These are phyloP conservation scores for Indicator maculatus DNA, from an alignment of 2,113 vertebrate species.

Conservation along the genomic window DNA sequence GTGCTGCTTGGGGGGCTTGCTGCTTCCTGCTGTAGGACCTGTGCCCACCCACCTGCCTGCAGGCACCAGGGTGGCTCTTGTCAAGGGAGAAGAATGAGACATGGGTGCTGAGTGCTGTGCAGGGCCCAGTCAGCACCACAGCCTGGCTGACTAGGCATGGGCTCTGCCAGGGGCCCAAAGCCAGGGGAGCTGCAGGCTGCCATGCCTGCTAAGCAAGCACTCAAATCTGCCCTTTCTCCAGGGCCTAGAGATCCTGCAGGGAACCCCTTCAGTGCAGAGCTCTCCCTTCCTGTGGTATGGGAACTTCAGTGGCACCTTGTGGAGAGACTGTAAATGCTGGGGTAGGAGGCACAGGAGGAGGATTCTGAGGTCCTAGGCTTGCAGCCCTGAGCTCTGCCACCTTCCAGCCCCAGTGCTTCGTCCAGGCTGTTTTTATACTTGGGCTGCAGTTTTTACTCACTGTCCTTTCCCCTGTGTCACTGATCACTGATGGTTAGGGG, in stretches of 20 bases:
- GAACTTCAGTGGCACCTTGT: not conserved
- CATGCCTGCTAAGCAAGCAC: not conserved
- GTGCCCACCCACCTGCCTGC: not conserved
- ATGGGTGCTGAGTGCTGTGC: fast-evolving
- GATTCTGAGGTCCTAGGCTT: not conserved
- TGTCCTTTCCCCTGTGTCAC: conserved; percentile 38
- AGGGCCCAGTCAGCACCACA: not conserved
- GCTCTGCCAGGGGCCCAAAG: not conserved
- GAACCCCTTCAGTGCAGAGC: not conserved
- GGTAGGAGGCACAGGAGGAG: not conserved
- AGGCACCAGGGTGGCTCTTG: not conserved
- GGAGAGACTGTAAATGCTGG: not conserved
- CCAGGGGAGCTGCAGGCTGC: not conserved
- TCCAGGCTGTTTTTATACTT: conserved; percentile 24
- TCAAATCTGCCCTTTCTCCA: not conserved
- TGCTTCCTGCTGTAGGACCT: fast-evolving
- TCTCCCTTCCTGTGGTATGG: not conserved
- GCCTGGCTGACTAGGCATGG: not conserved
- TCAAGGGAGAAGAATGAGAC: not conserved
- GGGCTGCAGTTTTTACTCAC: conserved; percentile 26
- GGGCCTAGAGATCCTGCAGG: not conserved
- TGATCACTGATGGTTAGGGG: conserved; percentile 39
- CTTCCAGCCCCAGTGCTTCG: conserved; percentile 7
- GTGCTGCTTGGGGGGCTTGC: not conserved
- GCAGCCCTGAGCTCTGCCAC: not conserved